Evolutionary conservation across 2,113 vertebrate species (phyloP), one percentile per base, ranked within the genome.

Genomic region (Acanthisitta chloris): DNA sequence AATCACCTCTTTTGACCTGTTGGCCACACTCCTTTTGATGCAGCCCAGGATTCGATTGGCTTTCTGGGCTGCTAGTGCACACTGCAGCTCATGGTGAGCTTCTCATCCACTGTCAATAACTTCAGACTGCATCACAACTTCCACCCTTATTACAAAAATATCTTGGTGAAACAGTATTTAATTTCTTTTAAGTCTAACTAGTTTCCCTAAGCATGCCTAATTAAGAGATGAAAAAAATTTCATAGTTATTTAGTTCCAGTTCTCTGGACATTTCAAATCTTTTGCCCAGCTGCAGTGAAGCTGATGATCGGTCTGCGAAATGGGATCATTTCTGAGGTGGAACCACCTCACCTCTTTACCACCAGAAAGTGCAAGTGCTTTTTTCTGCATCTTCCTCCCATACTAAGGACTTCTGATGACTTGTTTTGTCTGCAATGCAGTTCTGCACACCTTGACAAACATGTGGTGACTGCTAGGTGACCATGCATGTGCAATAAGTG

Each of bases 401-500:
- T 4, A 5, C 33, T 48, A 69, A 72, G 28, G 38, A 42, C 72
- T 72, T 80, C 43, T 49, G 42, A 33, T 49, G 24, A 24, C 8
- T 65, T 81, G 7, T 65, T 94, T 73, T 42, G 38, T 24, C 8
- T 58, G 28, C 34, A 49, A 7, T 1, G 3, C 5, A 7, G 24
- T 79, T 92, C 38, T 5, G 4, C 16, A 15, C 14, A 9, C 14
- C 36, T 65, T 83, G 45, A 57, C 8, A 77, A 67, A 38, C 19
- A 17, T 0, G 2, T 17, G 36, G 25, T 36, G 45, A 16, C 28
- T 77, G 33, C 33, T 82, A 82, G 40, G n/a, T 33, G 55, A 24
- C 23, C 0, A 0, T 40, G 18, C 9, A 5, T 1, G 4, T 11
- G 31, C 24, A 40, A 2, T 21, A 65, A 28, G 21, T 25, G 7